Evolutionary conservation across 2,113 vertebrate genomes (phyloP).

Genomic region (Raja brachyura): DNA sequence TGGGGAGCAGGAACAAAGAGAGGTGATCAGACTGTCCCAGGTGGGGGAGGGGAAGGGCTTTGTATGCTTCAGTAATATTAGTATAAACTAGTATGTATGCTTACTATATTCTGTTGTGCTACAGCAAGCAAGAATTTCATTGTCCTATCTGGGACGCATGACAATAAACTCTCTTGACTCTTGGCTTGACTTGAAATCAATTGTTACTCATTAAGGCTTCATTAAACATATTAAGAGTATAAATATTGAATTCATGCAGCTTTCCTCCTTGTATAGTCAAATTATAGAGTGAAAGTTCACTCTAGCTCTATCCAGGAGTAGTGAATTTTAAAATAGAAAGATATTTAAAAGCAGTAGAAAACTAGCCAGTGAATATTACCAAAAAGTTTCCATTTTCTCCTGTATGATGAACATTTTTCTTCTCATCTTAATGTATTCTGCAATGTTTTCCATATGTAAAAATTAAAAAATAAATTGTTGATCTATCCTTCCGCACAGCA

Average conservation of each 20-base stretch:
- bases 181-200: no score
- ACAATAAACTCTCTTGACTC: no score
- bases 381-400: not conserved
- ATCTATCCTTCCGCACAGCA: not conserved
- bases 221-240: not conserved
- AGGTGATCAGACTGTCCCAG: no score
- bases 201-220: not conserved
- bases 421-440: not conserved
- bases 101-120: no score
- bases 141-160: no score
- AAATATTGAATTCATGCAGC: not conserved
- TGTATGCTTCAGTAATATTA: no score
- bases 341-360: not conserved
- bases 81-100: no score
- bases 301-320: not conserved
- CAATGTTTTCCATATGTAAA: not conserved
- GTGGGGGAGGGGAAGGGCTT: no score
- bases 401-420: not conserved
- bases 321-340: not conserved
- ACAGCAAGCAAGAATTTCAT: no score
- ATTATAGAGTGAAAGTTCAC: not conserved
- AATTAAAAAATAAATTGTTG: not conserved
- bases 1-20: no score
- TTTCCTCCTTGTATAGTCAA: not conserved
- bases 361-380: not conserved